These are phyloP conservation scores for Limnephilus rhombicus DNA, from an alignment of 2,888 invertebrate species.

Conservation along the genomic window DNA sequence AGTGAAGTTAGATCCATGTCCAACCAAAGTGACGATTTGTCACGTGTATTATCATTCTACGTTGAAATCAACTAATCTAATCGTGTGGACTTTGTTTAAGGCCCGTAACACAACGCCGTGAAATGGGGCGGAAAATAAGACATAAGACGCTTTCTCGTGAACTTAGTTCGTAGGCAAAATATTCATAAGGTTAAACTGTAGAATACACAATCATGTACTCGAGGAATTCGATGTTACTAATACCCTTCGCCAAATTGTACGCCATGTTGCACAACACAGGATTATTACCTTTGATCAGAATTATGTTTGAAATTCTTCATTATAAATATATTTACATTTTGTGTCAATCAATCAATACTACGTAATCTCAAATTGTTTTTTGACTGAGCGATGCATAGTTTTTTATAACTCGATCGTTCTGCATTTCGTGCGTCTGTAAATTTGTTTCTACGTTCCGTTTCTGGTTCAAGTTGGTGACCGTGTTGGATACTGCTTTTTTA, in stretches of 20 bases:
- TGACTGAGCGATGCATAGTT: no score
- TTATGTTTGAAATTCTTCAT: no score
- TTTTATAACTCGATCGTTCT: no score
- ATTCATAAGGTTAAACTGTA: neutral
- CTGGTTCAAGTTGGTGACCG: no score
- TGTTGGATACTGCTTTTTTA: no score
- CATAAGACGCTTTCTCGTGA: neutral
- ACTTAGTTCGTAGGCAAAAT: neutral
- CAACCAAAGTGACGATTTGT: neutral
- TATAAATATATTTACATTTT: no score
- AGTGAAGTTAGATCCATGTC: no score
- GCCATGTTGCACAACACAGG: neutral
- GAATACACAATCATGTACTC: neutral
- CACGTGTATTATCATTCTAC: neutral
- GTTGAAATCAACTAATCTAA: neutral
- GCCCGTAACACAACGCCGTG: neutral
- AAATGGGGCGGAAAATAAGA: neutral
- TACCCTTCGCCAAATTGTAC: neutral
- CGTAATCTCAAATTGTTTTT: no score
- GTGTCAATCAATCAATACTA: no score
- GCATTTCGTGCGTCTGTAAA: no score
- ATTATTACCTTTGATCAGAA: no score
- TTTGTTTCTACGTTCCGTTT: no score
- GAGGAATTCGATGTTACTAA: neutral
- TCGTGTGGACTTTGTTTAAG: neutral